Evolutionary conservation across 2,113 vertebrate species (phyloP).

Genomic region (Litocranius walleri): DNA sequence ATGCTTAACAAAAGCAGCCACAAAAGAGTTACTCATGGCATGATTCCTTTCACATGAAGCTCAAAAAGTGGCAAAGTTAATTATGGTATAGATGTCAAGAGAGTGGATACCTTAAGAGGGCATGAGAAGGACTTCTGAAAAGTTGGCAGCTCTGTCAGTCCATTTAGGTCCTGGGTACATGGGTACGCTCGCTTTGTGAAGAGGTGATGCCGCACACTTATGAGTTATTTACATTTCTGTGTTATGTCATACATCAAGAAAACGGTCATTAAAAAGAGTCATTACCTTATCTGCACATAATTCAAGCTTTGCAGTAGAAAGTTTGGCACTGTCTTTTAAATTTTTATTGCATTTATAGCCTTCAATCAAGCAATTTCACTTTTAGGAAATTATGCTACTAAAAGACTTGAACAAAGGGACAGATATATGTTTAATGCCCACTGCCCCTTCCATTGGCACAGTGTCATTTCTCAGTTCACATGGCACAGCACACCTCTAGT

Average conservation of each 20-base stretch:
- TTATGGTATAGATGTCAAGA: neutral
- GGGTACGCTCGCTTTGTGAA: neutral
- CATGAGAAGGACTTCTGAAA: neutral
- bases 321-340: neutral
- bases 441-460: neutral
- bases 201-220: neutral
- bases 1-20: neutral
- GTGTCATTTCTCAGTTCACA: neutral
- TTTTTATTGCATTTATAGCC: neutral
- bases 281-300: neutral
- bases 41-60: neutral
- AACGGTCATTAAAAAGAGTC: neutral
- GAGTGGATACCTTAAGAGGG: neutral
- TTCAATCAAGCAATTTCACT: neutral
- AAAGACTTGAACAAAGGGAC: neutral
- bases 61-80: neutral
- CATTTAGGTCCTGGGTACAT: neutral
- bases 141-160: neutral
- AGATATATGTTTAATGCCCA: neutral
- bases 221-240: constrained; percentile 7
- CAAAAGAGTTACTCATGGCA: neutral
- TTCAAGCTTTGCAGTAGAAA: constrained; percentile 22
- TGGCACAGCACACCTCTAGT: fast-evolving
- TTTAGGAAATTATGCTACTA: neutral
- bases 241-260: neutral